Evolutionary conservation across 1,140 invertebrate genomes (phyloP), one percentile per base, ranked within the genome.

Genomic region (Leguminivora glycinivorella): DNA sequence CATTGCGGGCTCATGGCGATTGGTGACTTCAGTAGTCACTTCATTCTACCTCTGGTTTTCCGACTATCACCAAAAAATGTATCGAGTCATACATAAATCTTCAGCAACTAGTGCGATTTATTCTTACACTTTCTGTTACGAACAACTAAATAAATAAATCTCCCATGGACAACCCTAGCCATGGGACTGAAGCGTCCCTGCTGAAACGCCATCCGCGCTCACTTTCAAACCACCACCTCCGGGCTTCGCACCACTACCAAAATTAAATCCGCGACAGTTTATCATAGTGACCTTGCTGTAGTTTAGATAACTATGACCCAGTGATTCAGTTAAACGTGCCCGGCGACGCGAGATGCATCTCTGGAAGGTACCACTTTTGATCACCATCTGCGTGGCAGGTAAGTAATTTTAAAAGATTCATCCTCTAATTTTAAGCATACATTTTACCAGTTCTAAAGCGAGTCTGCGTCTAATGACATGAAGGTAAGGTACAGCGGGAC

Each of bases 181-280:
- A 6, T 52, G 67, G 67, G 22, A 40, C 38, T 43, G 22, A n/a
- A 69, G 26, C 43, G 47, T 52, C 47, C 47, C 47, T 52, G 47
- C 47, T 52, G 47, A 52, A 52, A 52, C 47, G 47, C 47, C 47
- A 52, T 52, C 47, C 47, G 47, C 47, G 47, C 47, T 52, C 47
- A 52, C 47, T 52, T 52, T 52, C 47, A 22, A 52, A 52, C 47
- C 47, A 52, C 47, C 47, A 52, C 47, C 47, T 22, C 47, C 19
- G 47, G 19, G 47, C 47, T 22, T 52, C 47, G 1, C 47, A 52
- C 47, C 47, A 52, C 19, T n/a, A 17, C 6, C 47, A 52, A 9
- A n/a, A 52, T 17, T 6, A 52, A 52, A 52, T 22, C 47, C 47
- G 10, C 17, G n/a, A n/a, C 7, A 1, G 7, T 10, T 52, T 22